Evolutionary conservation across 1,140 invertebrate genomes (phyloP), one percentile per base, ranked within the genome.

Genomic region (Lasioglossum albipes): DNA sequence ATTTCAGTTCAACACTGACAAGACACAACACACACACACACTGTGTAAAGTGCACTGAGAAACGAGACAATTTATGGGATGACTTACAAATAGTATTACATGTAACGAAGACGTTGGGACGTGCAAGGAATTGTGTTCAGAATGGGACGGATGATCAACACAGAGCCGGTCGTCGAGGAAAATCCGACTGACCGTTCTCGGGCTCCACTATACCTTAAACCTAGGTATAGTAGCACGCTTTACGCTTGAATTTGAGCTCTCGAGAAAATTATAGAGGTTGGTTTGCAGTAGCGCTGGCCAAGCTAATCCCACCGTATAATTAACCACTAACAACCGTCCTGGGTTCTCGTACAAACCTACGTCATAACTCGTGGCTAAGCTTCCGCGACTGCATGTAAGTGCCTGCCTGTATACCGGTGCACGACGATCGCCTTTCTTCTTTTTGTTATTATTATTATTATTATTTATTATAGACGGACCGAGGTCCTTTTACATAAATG

Each of bases 221-320:
- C 74, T 82, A 82, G 80, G 83, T 75, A 75, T 61, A 78, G 77
- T 77, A 75, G 79, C 66, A 81, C 79, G 90, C 88, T 89, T 91
- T 89, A 88, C 89, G 85, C 87, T 89, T 82, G 89, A 91, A 90
- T 91, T 91, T 90, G 87, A 90, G 88, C 85, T 88, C 88, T 86
- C 77, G 87, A 92, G 90, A 91, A 92, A 92, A 92, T 92, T 92
- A 92, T 91, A 91, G 91, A 85, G 85, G 84, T 82, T 86, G 89
- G 90, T 87, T 91, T 90, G 88, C 71, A 89, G 90, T 77, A 83
- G 84, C 82, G 83, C 84, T 82, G 85, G 81, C 86, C 81, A 74
- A 85, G 87, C 89, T 92, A 92, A 92, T 92, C 91, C 90, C 86
- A 89, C 88, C 89, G 90, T 93, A 91, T 92, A 92, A 92, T 92